Percentiles rank a stretch among this genome's conserved stretches.
Conservation (phyloP, 2,797 vertebrate species). For the Mareca strepera region DNA sequence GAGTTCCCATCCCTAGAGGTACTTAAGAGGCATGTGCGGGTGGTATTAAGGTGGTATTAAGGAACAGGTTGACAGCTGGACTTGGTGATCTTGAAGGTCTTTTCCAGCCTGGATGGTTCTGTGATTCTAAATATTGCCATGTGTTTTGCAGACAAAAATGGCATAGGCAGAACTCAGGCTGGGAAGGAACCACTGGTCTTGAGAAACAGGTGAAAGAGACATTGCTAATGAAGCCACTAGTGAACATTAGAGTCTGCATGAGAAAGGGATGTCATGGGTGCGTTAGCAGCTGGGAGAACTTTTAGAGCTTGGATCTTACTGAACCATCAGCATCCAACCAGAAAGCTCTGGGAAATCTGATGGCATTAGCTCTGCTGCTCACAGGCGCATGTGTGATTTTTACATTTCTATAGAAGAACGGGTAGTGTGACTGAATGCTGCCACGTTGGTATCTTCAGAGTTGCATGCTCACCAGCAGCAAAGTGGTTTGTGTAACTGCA, state of each 20-base stretch:
- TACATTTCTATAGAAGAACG: background rate
- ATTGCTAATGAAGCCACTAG: background rate
- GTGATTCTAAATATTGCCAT: too few relatives aligned
- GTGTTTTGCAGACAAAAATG: background rate
- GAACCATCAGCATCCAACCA: background rate
- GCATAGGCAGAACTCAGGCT: background rate
- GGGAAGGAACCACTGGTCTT: background rate
- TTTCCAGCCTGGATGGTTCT: too few relatives aligned
- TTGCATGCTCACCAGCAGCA: rapidly evolving
- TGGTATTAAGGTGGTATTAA: too few relatives aligned
- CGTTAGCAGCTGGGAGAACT: background rate
- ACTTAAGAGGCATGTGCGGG: background rate
- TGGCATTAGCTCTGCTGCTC: background rate
- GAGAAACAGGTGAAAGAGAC: background rate
- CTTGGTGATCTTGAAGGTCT: too few relatives aligned
- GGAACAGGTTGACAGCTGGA: too few relatives aligned
- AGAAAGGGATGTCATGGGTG: background rate
- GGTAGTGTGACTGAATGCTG: rapidly evolving
- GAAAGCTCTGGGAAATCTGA: background rate
- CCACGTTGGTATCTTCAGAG: background rate
- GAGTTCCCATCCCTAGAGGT: background rate
- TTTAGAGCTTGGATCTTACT: background rate
- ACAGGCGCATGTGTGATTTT: background rate
- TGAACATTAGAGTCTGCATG: background rate
- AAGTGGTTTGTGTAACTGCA: background rate